Conservation (phyloP, 2,797 vertebrate genomes). For the Ptychobarbus kaznakovi region DNA sequence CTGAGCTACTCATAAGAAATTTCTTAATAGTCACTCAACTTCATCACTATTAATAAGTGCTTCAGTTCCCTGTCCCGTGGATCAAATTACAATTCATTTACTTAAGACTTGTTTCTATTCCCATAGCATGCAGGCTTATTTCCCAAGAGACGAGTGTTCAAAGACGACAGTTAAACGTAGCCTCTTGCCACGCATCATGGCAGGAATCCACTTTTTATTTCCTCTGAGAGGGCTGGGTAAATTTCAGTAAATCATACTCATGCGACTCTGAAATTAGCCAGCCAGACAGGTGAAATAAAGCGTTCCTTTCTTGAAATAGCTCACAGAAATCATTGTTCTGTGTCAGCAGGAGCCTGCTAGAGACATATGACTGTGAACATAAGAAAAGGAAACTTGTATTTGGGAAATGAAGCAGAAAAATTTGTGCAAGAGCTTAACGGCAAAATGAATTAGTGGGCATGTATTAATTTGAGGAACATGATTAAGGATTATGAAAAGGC, state of each 20-base stretch:
- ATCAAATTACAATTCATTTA: slow-evolving; percentile 64
- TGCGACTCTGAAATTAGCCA: slow-evolving; percentile 3
- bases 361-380: slow-evolving; percentile 14
- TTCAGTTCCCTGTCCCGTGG: slow-evolving; percentile 47
- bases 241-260: slow-evolving; percentile 63
- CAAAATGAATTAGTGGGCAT: slow-evolving; percentile 32
- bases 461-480: slow-evolving; percentile 38
- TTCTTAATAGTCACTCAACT: slow-evolving; percentile 1
- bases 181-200: slow-evolving; percentile 42
- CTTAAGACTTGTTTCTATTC: slow-evolving; percentile 64
- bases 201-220: slow-evolving; percentile 70
- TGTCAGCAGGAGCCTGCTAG: background rate
- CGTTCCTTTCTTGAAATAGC: background rate
- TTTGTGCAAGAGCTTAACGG: slow-evolving; percentile 13
- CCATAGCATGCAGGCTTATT: slow-evolving; percentile 65
- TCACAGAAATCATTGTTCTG: slow-evolving; percentile 3
- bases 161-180: slow-evolving; percentile 65
- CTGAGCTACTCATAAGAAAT: slow-evolving; percentile 6
- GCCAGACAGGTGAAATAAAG: slow-evolving; percentile 19
- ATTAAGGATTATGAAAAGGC: slow-evolving; percentile 35
- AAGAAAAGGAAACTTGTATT: slow-evolving; percentile 41
- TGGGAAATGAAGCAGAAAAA: slow-evolving; percentile 35
- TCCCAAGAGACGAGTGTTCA: slow-evolving; percentile 66
- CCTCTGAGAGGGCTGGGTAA: slow-evolving; percentile 67
- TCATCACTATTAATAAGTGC: slow-evolving; percentile 55